phyloP scores from a whole-genome alignment of 2,888 invertebrate species.

The Auanema freiburgensis region DNA sequence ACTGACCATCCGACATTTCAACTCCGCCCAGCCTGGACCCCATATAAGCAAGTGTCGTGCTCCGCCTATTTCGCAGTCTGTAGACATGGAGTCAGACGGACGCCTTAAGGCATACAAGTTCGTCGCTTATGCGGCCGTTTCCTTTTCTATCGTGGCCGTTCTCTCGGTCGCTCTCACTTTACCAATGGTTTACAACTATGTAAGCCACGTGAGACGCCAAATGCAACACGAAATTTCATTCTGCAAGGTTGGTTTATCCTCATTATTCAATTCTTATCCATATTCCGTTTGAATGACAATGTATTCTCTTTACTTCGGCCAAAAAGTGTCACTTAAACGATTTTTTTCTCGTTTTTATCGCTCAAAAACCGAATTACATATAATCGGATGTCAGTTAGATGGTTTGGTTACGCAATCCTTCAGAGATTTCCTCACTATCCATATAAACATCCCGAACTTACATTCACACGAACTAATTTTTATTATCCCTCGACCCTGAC shows the following conservation, averaged over 20 bases:
- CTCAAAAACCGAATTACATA: no score
- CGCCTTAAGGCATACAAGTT: conserved; percentile 55
- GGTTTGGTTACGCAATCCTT: no score
- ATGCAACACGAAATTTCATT: conserved; percentile 44
- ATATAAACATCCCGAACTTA: no score
- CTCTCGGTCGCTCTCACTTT: conserved; percentile 49
- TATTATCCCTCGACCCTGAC: no score
- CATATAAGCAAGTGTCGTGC: no score
- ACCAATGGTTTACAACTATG: conserved; percentile 53
- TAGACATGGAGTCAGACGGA: conserved; percentile 40
- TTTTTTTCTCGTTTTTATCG: neutral
- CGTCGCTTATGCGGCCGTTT: conserved; percentile 53
- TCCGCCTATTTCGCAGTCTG: no score
- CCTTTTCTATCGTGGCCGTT: conserved; percentile 52
- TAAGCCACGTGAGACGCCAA: conserved; percentile 41
- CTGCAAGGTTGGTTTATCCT: conserved; percentile 33
- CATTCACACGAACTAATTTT: no score
- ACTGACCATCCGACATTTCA: no score
- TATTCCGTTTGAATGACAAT: conserved; percentile 4
- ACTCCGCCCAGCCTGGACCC: no score
- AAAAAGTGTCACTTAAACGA: neutral
- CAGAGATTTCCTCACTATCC: no score
- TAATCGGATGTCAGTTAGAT: no score
- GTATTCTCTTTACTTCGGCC: neutral
- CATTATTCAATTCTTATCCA: conserved; percentile 3